Evolutionary conservation across 2,888 invertebrate species (phyloP).

Genomic region (Drosophila meridionalis): DNA sequence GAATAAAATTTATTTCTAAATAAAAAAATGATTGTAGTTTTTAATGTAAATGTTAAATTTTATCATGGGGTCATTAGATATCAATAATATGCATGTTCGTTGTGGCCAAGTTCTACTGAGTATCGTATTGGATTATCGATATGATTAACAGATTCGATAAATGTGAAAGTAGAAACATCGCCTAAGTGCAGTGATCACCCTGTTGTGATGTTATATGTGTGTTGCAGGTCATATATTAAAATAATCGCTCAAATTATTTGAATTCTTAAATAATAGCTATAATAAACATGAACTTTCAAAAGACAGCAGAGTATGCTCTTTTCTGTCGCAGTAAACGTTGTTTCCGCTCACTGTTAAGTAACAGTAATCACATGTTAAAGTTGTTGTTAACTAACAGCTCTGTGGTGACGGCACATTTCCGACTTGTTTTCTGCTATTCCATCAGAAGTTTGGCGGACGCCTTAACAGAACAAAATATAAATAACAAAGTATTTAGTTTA

Average conservation of each 20-base stretch:
- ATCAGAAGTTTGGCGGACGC: no score
- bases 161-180: neutral
- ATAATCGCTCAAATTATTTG: neutral
- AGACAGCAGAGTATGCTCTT: neutral
- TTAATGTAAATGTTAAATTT: no score
- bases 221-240: neutral
- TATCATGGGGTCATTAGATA: neutral
- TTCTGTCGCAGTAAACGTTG: neutral
- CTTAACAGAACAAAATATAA: no score
- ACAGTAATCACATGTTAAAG: neutral
- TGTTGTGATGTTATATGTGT: neutral
- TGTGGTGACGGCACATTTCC: no score
- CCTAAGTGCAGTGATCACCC: neutral
- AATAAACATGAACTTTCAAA: neutral
- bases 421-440: no score
- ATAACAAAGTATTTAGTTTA: no score
- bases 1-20: conserved; percentile 77
- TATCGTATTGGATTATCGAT: conserved; percentile 18
- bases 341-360: neutral
- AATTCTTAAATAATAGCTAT: neutral
- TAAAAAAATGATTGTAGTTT: conserved; percentile 13
- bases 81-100: neutral
- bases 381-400: no score
- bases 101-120: neutral
- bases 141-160: conserved; percentile 20